Evolutionary conservation across 2,113 vertebrate genomes (phyloP), one percentile per base, ranked within the genome.

Genomic region (Boleophthalmus pectinirostris): DNA sequence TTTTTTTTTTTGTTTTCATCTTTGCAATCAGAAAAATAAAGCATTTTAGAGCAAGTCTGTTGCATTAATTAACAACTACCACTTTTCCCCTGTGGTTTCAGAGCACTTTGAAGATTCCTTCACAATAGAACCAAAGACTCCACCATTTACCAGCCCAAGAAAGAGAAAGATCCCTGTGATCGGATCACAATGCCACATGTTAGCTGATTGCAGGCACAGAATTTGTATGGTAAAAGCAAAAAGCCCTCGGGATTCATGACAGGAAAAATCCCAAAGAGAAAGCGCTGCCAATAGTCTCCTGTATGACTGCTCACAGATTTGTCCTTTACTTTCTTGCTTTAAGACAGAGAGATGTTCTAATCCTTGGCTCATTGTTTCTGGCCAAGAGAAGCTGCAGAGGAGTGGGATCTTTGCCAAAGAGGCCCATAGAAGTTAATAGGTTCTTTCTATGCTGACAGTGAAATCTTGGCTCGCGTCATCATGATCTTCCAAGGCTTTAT

Each of bases 291-390:
- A 91, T 85, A 61, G 74, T 87, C 79, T 86, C 83, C 84, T 85
- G 82, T 85, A 73, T 78, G 87, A 90, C 71, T 85, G 87, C 71
- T 89, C 73, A 81, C 84, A 85, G 66, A 69, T 78, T 80, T 72
- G 69, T 69, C 68, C 84, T 73, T 85, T 84, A 69, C 73, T 73
- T 77, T 83, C 87, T 76, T 75, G 66, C 84, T 85, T 80, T 71
- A 81, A 91, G 82, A 90, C 84, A 85, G 86, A 86, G 79, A 80
- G 79, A 88, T 86, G 80, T 87, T 90, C 85, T 93, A 93, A 93
- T 92, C 90, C 90, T 83, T 83, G 66, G 78, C 83, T 89, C 88
- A 92, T 92, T 93, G 91, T 93, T 89, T 91, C 87, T 89, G 87
- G 87, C 79, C 79, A 65, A 85, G 81, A 82, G 87, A 92, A 92